Conservation (phyloP, 2,797 vertebrate species). For the Naso thynnoides region DNA sequence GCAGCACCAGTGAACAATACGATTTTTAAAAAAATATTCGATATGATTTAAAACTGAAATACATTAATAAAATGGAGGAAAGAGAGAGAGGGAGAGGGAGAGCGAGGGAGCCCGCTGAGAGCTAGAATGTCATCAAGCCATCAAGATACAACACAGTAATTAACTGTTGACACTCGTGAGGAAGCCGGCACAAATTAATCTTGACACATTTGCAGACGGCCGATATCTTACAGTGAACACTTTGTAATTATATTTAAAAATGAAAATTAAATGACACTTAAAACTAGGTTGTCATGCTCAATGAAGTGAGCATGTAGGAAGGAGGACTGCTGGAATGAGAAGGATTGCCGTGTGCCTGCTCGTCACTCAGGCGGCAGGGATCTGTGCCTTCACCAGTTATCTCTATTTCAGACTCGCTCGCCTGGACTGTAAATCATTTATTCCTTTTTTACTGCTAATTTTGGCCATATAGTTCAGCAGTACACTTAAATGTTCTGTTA, state of each 20-base stretch:
- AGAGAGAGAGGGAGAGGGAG: conserved; percentile 75
- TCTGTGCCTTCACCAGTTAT: conserved; percentile 53
- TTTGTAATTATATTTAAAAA: conserved; percentile 99
- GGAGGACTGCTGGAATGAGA: conserved; percentile 87
- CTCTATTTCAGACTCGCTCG: conserved; percentile 59
- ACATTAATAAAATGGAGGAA: conserved; percentile 85
- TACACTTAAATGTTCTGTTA: conserved; percentile 42
- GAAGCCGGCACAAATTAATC: conserved; percentile 99
- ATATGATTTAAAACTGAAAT: conserved; percentile 87
- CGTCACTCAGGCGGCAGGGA: conserved; percentile 59
- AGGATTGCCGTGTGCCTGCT: conserved; percentile 47
- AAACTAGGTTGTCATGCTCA: conserved; percentile 99
- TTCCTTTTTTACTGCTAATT: conserved; percentile 30
- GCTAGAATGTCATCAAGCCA: conserved; percentile 98
- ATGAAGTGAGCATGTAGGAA: conserved; percentile 92
- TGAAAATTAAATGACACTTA: conserved; percentile 99
- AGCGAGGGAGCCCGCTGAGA: conserved; percentile 85
- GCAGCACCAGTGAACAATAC: conserved; percentile 85
- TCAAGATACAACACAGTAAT: conserved; percentile 99
- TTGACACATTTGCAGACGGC: conserved; percentile 99
- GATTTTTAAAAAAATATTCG: conserved; percentile 89
- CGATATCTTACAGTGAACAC: conserved; percentile 99
- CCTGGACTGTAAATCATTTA: conserved; percentile 65
- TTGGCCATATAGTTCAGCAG: conserved; percentile 3
- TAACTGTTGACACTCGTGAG: conserved; percentile 99